Base-by-base conservation (phyloP, 2,888 invertebrate species). In the Ornithoptera priamus region DNA sequence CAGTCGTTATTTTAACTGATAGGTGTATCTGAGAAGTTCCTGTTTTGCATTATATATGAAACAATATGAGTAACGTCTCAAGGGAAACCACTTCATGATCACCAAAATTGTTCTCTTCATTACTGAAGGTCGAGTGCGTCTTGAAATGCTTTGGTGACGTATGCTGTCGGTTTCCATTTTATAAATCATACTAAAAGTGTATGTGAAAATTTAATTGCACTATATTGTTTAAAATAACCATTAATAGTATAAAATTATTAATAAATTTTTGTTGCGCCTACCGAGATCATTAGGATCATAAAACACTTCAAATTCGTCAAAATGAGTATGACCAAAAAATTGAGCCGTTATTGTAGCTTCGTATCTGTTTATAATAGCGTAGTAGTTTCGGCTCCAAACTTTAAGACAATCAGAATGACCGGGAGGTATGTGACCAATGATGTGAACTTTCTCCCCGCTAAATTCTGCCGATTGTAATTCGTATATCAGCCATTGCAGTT, bases 401-500 rank as follows among this genome's bases (percentile, higher is more conserved):
- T 98, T 97, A 53, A 99, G 89, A 80, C 99, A 99, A 85, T 98
- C 98, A 0, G 96, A 95, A 81, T 97, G 97, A 4, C 99, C 98
- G 0, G 99, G 99, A 0, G 98, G 98, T 78, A 99, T 98, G 84
- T 99, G 99, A 0, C 98, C 98, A 67, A 99, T 96, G n/a, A 99
- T 96, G 81, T 99, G 99, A 17, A 99, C 99, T 86, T 99, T 98
- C 86, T 98, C 98, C 18, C 96, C 97, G 75, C 96, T 97, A 84
- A 97, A 96, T 87, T 99, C 99, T 0, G 99, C 98, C 17, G 97
- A 96, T 82, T 98, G 98, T 17, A 99, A 91, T 84, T 98, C 98
- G 78, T 97, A 96, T 72, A 99, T 97, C 68, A 99, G 94, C 99
- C 99, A 99, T 78, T 97, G 97, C 24, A 99, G 92, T 83, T 99